A percentile compares a stretch with the other conserved stretches of the same genome.
These are phyloP conservation scores for Muscicapa striata DNA, from an alignment of 2,797 vertebrate species.

Conservation along the genomic window DNA sequence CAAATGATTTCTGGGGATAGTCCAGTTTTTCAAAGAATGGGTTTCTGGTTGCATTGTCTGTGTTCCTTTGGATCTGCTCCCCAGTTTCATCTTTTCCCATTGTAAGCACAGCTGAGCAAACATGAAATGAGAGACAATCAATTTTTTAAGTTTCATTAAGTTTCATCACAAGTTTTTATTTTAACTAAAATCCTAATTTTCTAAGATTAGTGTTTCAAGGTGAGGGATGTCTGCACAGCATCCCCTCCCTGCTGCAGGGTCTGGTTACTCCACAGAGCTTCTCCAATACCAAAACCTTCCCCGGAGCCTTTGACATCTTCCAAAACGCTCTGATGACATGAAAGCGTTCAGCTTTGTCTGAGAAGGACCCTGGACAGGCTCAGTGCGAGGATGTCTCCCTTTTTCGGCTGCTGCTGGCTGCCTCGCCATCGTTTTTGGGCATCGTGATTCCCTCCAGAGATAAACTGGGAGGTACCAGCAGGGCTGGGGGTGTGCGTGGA, in stretches of 20 bases:
- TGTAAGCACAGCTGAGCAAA: too few species aligned
- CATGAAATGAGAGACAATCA: too few species aligned
- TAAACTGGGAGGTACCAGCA: rapidly evolving
- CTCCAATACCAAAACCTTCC: neutral
- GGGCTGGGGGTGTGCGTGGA: rapidly evolving
- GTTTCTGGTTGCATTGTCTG: too few species aligned
- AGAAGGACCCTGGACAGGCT: neutral
- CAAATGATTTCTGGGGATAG: too few species aligned
- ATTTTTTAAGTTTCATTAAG: too few species aligned
- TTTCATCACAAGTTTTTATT: too few species aligned
- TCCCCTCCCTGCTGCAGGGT: neutral
- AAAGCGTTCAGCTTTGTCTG: neutral
- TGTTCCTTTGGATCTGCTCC: too few species aligned
- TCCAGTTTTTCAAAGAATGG: too few species aligned
- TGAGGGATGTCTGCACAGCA: neutral
- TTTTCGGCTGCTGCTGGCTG: neutral
- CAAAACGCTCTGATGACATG: neutral
- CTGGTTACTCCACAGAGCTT: neutral
- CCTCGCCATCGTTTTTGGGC: neutral
- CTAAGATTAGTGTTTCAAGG: neutral
- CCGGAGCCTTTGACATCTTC: neutral
- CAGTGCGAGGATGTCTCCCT: neutral
- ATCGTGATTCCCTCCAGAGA: neutral
- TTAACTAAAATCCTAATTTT: too few species aligned
- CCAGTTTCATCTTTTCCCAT: too few species aligned